phyloP scores from a whole-genome alignment of 1,140 invertebrate genomes.

The Aphidius ervi region DNA sequence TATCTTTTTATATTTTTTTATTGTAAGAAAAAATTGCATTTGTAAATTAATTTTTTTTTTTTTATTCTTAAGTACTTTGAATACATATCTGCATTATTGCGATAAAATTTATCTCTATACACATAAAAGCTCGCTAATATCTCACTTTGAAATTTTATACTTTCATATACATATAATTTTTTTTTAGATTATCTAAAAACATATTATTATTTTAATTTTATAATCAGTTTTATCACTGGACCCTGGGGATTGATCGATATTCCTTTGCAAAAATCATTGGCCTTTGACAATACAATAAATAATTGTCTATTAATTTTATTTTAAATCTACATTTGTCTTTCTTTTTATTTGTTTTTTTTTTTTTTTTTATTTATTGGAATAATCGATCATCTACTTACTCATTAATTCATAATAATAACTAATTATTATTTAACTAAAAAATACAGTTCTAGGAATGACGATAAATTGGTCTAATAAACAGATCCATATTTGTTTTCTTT shows the following conservation, averaged over 20 bases:
- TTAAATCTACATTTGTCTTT: not conserved
- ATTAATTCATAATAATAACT: constrained; percentile 17
- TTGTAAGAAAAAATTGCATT: not conserved
- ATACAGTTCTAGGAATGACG: constrained; percentile 33
- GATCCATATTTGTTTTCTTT: not conserved
- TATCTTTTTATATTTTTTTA: not conserved
- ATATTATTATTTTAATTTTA: constrained; percentile 28
- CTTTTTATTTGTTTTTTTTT: not conserved
- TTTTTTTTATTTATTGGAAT: constrained; percentile 13
- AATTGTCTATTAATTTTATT: not conserved
- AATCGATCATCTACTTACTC: constrained; percentile 20
- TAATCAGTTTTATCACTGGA: constrained; percentile 11
- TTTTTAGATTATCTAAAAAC: constrained; percentile 20
- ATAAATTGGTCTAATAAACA: constrained; percentile 13
- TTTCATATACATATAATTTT: constrained; percentile 23
- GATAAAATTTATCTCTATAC: constrained; percentile 22
- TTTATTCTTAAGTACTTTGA: constrained; percentile 16
- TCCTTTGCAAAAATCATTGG: constrained; percentile 6
- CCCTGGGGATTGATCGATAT: constrained; percentile 24
- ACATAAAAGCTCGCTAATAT: constrained; percentile 33
- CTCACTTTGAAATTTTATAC: constrained; percentile 18
- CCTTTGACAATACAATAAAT: not conserved
- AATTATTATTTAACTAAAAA: constrained; percentile 20
- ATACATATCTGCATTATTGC: constrained; percentile 11
- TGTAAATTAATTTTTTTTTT: not conserved